Evolutionary conservation across 2,888 invertebrate genomes (phyloP).

Genomic region (Seira ritae): DNA sequence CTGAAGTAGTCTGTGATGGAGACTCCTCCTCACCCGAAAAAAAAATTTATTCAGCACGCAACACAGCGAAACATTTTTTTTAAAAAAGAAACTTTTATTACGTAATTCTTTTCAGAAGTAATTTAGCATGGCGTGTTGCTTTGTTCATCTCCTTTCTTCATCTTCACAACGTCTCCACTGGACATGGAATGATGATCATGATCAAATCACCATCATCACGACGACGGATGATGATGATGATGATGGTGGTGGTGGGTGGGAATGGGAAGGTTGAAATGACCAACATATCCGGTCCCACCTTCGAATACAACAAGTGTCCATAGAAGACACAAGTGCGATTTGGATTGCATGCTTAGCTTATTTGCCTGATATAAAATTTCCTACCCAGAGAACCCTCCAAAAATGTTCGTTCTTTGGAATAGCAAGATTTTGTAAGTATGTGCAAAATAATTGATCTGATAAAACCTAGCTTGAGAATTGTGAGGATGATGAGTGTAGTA

Average conservation of each 20-base stretch:
- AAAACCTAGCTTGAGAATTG: neutral
- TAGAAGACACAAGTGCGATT: constrained; percentile 3
- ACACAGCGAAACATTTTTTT: neutral
- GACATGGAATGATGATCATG: constrained; percentile 55
- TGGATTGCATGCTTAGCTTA: constrained; percentile 32
- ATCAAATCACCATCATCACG: neutral
- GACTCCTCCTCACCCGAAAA: neutral
- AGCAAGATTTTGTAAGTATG: too few species aligned
- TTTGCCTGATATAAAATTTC: too few species aligned
- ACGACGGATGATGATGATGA: constrained; percentile 6
- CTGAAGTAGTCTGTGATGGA: too few species aligned
- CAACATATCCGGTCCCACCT: constrained; percentile 66
- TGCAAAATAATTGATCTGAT: too few species aligned
- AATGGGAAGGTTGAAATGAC: constrained; percentile 55
- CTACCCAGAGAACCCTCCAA: constrained; percentile 3
- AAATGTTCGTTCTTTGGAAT: too few species aligned
- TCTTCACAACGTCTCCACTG: constrained; percentile 33
- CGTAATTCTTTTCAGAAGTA: constrained; percentile 7
- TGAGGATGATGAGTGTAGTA: neutral
- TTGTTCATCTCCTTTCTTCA: constrained; percentile 31
- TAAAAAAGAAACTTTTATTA: neutral
- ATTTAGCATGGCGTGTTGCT: constrained; percentile 10
- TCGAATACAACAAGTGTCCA: constrained; percentile 49
- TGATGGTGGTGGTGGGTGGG: constrained; percentile 59
- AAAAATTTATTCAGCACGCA: neutral